Percentiles rank a stretch among this genome's conserved stretches.
Evolutionary conservation across 2,797 vertebrate species (phyloP).

Genomic region (Pygocentrus nattereri): DNA sequence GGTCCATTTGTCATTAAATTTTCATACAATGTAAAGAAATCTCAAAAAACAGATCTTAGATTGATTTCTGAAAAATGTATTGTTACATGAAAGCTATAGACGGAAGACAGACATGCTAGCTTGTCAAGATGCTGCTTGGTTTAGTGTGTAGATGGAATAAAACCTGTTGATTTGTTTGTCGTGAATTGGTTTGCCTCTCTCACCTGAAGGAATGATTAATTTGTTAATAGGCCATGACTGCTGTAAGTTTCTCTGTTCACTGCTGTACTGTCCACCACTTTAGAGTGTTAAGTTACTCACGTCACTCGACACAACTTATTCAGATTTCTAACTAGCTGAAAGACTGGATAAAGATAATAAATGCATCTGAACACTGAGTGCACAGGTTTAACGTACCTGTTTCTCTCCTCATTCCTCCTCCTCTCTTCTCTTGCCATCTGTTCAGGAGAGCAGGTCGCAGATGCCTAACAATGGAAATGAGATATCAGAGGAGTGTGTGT

Average conservation of each 20-base stretch:
- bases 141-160: too few relatives aligned
- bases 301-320: not conserved
- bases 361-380: not conserved
- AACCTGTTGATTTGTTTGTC: not conserved
- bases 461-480: conserved; percentile 45
- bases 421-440: conserved; percentile 40
- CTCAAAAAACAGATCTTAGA: too few relatives aligned
- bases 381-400: conserved; percentile 30
- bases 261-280: too few relatives aligned
- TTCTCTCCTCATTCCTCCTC: conserved; percentile 19
- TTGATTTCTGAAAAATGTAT: too few relatives aligned
- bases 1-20: too few relatives aligned
- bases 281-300: not conserved
- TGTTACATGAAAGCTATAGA: too few relatives aligned
- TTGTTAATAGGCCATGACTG: not conserved
- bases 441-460: conserved; percentile 41
- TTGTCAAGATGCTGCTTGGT: not conserved
- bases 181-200: not conserved
- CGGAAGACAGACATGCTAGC: too few relatives aligned
- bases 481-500: conserved; percentile 35
- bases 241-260: not conserved
- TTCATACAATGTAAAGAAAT: too few relatives aligned
- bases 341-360: conserved; percentile 9
- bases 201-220: not conserved
- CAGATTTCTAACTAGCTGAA: not conserved